These are phyloP conservation scores for Bufo gargarizans DNA, from an alignment of 2,113 vertebrate genomes.

Conservation along the genomic window DNA sequence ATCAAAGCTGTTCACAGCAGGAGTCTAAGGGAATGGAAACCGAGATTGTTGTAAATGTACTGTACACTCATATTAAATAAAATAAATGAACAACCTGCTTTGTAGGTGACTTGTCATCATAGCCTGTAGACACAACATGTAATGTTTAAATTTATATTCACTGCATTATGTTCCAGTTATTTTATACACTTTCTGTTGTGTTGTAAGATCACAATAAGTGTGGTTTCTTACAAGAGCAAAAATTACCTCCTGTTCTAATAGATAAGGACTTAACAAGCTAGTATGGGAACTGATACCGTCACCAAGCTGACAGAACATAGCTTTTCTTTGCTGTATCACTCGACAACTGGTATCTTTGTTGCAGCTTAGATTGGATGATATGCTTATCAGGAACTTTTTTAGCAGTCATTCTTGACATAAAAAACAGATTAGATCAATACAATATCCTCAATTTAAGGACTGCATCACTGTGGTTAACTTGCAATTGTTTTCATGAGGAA, in stretches of 20 bases:
- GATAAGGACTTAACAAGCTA: conserved; percentile 43
- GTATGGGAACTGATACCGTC: conserved; percentile 25
- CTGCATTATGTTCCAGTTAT: background rate
- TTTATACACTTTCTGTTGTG: background rate
- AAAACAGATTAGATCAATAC: background rate
- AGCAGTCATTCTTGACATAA: background rate
- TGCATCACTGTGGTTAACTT: background rate
- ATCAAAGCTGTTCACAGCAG: background rate
- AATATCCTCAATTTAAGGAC: background rate
- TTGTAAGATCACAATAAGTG: conserved; percentile 32
- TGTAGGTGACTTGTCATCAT: background rate
- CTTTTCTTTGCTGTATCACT: conserved; percentile 1
- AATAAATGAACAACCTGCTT: background rate
- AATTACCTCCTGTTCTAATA: conserved; percentile 53
- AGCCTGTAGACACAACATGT: background rate
- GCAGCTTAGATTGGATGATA: background rate
- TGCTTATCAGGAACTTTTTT: conserved; percentile 41
- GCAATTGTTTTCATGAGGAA: background rate
- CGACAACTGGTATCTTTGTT: conserved; percentile 31
- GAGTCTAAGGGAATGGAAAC: conserved; percentile 32
- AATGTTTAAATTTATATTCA: background rate
- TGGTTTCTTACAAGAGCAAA: conserved; percentile 46
- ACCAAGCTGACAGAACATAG: conserved; percentile 16
- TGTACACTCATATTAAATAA: background rate
- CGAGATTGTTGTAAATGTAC: background rate